Base-by-base conservation (phyloP, 2,113 vertebrate species). In the Festucalex cinctus region DNA sequence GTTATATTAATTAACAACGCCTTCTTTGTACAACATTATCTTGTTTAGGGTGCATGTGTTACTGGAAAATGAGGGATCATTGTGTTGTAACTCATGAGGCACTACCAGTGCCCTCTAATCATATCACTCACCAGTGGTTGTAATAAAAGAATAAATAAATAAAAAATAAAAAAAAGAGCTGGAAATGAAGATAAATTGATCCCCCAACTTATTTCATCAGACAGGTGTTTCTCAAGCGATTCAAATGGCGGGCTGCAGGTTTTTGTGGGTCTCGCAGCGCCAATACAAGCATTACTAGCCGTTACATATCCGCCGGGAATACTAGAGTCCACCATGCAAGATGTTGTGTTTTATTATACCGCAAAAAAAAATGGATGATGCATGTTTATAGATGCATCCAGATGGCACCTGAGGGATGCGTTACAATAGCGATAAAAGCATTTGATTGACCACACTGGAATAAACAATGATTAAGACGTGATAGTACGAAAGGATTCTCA, bases 181-280 rank as follows among this genome's bases (percentile, higher is more conserved):
- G 65, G 59, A 74, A 83, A 79, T 79, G 64, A 79, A 82, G 79
- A 82, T 48, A 73, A 73, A 80, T 73, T 60, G 62, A 77, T 58
- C 28, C 63, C 22, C 17, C 14, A 66, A 66, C 65, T 71, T 75
- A 70, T 80, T 79, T 58, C 56, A 80, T 73, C 58, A 73, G 65
- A 71, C 71, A 73, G 74, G 63, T 77, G 65, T 68, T 72, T 60
- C 66, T 68, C 63, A 58, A 58, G 49, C 9, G 10, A 37, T 77
- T 74, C 68, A 70, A 69, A 24, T 37, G 17, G 62, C 39, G 48
- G 65, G 57, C 63, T 32, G 44, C 6, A 16, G 17, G 7, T 19
- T 19, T 46, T 46, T 46, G 44, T 46, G 44, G 44, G 44, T 44
- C 43, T 44, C 43, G 17, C 14, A 44, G 46, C 20, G 65, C 53